Evolutionary conservation across 2,113 vertebrate species (phyloP).

Genomic region (Cololabis saira): DNA sequence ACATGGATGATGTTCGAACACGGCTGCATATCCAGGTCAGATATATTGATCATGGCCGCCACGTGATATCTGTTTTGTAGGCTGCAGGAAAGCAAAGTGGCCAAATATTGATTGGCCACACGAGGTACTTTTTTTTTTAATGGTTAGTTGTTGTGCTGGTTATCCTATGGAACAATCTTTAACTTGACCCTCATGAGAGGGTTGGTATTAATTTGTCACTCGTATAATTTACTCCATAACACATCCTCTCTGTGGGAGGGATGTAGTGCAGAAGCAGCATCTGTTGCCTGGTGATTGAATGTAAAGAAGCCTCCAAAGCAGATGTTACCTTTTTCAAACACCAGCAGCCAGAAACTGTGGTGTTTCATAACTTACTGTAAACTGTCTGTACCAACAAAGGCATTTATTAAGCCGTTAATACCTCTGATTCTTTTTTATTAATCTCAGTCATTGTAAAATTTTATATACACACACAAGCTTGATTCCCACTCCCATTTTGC

Average conservation of each 20-base stretch:
- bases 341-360: not conserved
- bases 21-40: constrained; percentile 81
- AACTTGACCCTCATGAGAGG: constrained; percentile 13
- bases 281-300: constrained; percentile 42
- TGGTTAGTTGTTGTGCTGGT: constrained; percentile 31
- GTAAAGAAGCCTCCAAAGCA: constrained; percentile 34
- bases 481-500: too few species aligned
- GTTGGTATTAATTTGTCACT: constrained; percentile 30
- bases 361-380: too few species aligned
- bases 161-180: constrained; percentile 2
- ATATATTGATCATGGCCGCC: constrained; percentile 72
- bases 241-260: constrained; percentile 23
- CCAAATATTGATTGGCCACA: constrained; percentile 69
- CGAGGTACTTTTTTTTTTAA: constrained; percentile 29
- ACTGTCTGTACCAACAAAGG: too few species aligned
- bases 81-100: constrained; percentile 58
- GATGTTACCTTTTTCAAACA: constrained; percentile 44
- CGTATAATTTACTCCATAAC: constrained; percentile 17
- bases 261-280: constrained; percentile 27
- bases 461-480: too few species aligned
- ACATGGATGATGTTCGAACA: constrained; percentile 56
- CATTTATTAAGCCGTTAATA: too few species aligned
- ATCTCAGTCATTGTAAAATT: too few species aligned
- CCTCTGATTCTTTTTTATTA: too few species aligned
- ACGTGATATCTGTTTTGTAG: constrained; percentile 67